phyloP scores from a whole-genome alignment of 2,113 vertebrate genomes.

The Anhinga anhinga region DNA sequence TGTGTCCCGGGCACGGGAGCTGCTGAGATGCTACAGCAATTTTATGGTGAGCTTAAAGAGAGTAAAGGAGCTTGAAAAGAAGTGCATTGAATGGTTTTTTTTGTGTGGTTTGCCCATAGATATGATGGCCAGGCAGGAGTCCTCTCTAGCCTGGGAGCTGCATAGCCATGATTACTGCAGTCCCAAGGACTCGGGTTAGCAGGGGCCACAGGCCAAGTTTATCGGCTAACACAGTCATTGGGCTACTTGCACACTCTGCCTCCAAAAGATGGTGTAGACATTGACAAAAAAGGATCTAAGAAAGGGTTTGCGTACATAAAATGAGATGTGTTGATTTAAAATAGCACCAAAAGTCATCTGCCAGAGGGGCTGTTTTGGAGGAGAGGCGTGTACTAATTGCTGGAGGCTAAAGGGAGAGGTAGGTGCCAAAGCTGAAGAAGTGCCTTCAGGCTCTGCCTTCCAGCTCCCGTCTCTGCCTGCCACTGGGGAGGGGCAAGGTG shows the following conservation, averaged over 20 bases:
- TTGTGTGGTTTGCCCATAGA: neutral
- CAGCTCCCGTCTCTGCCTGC: neutral
- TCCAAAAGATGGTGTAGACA: neutral
- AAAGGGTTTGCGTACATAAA: neutral
- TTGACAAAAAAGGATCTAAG: neutral
- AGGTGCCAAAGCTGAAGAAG: neutral
- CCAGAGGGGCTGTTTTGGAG: neutral
- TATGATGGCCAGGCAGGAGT: neutral
- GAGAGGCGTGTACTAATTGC: neutral
- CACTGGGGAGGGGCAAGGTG: neutral
- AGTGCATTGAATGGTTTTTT: neutral
- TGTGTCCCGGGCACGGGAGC: accelerated
- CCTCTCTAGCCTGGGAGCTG: neutral
- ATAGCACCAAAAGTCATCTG: neutral
- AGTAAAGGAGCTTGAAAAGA: neutral
- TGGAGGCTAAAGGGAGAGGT: neutral
- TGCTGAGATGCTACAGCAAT: neutral
- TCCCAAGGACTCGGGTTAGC: neutral
- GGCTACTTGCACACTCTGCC: neutral
- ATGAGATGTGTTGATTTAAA: neutral
- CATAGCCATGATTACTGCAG: neutral
- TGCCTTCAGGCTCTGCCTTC: neutral
- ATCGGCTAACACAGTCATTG: neutral
- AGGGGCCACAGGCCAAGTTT: neutral
- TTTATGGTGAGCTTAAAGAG: neutral